A percentile compares a stretch with the other conserved stretches of the same genome.
phyloP scores from a whole-genome alignment of 1,140 invertebrate species.

The Drosophila novamexicana region DNA sequence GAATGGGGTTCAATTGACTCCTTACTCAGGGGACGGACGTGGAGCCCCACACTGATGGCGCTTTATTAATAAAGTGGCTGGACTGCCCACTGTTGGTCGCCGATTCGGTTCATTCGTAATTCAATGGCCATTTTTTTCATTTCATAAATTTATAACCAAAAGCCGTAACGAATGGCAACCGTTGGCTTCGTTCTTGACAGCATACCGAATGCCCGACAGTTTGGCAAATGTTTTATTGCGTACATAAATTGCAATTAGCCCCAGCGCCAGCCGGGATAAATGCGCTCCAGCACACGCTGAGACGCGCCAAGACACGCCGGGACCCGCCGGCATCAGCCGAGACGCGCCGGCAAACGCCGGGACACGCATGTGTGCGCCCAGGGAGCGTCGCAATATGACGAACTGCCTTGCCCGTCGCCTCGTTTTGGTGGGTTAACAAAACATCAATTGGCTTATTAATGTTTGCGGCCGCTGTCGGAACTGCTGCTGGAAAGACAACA shows the following conservation, averaged over 20 bases:
- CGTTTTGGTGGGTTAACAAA: constrained; percentile 71
- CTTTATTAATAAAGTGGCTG: constrained; percentile 75
- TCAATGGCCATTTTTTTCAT: constrained; percentile 66
- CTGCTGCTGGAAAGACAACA: constrained; percentile 25
- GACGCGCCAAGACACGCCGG: neutral
- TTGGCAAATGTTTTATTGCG: constrained; percentile 80
- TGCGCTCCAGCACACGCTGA: constrained; percentile 36
- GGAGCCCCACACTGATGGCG: constrained; percentile 14
- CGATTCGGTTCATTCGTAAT: constrained; percentile 3
- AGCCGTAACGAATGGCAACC: constrained; percentile 59
- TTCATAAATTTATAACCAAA: constrained; percentile 82
- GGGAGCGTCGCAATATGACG: constrained; percentile 60
- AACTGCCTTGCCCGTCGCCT: constrained; percentile 32
- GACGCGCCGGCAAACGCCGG: constrained; percentile 59
- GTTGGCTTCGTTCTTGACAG: constrained; percentile 25
- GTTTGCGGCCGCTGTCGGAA: constrained; percentile 46
- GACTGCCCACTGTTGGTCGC: constrained; percentile 8
- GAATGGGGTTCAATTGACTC: constrained; percentile 67
- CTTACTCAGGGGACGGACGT: constrained; percentile 5
- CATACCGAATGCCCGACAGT: constrained; percentile 41
- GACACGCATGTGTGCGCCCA: constrained; percentile 67
- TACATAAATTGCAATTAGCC: constrained; percentile 82
- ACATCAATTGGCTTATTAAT: constrained; percentile 83
- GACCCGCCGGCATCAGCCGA: constrained; percentile 30
- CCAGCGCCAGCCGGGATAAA: constrained; percentile 73